phyloP scores from a whole-genome alignment of 35 echinoderm and acorn worm genomes.

The Antedon bifida region DNA sequence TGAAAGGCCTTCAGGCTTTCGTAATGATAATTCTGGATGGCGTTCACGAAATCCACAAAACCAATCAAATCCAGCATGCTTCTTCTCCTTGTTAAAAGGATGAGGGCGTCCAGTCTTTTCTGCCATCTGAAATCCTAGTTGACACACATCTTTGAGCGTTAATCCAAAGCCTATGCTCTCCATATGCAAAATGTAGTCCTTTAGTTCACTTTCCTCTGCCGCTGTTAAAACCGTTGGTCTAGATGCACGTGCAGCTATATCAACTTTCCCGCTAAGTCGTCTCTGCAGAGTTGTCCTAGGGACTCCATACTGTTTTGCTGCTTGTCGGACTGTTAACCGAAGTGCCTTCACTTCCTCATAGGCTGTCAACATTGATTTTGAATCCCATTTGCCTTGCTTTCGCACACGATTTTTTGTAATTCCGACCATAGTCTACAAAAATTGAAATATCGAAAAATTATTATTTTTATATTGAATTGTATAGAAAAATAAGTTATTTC shows the following conservation, averaged over 20 bases:
- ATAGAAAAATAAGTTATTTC: too few relatives aligned
- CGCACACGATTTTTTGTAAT: neutral
- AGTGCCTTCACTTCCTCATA: constrained; percentile 10
- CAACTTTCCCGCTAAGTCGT: constrained; percentile 1
- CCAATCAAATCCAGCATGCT: constrained; percentile 34
- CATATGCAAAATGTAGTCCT: too few relatives aligned
- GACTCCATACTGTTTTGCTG: constrained; percentile 11
- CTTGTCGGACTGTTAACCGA: neutral
- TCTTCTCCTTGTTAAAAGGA: constrained; percentile 29
- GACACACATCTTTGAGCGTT: constrained; percentile 12
- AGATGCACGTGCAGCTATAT: constrained; percentile 4
- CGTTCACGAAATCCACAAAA: neutral
- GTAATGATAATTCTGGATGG: constrained; percentile 5
- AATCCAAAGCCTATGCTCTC: constrained; percentile 12
- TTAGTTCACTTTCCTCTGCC: constrained; percentile 7
- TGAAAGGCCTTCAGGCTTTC: constrained; percentile 19
- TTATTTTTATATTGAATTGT: too few relatives aligned
- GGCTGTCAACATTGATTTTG: constrained; percentile 1
- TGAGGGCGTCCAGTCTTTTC: constrained; percentile 3
- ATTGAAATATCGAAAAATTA: too few relatives aligned
- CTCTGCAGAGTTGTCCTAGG: constrained; percentile 16
- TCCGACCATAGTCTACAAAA: neutral
- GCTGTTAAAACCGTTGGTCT: constrained; percentile 21
- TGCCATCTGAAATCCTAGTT: too few relatives aligned
- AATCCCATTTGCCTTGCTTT: constrained; percentile 1